phyloP scores from a whole-genome alignment of 2,113 vertebrate species.

The Catharus fuscescens region DNA sequence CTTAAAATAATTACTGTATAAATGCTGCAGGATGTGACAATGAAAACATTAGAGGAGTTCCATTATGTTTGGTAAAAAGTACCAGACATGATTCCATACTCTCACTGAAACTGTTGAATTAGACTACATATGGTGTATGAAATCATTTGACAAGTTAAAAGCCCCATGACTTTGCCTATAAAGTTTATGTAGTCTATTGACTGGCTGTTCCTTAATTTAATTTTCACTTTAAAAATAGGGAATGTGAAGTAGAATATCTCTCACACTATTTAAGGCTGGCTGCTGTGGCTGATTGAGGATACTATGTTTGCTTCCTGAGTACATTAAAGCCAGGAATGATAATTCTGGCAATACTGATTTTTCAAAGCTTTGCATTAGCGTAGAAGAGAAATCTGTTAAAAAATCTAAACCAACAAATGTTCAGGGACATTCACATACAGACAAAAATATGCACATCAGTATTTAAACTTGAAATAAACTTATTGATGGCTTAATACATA shows the following conservation, averaged over 20 bases:
- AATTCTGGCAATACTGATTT: constrained; percentile 15
- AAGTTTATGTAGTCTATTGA: neutral
- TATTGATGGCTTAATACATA: neutral
- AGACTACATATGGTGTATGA: neutral
- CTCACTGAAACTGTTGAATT: neutral
- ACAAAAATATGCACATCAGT: neutral
- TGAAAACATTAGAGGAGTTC: neutral
- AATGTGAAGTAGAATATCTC: neutral
- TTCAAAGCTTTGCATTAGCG: constrained; percentile 13
- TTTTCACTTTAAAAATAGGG: constrained; percentile 16
- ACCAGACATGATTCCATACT: neutral
- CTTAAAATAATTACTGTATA: neutral
- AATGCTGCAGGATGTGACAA: neutral
- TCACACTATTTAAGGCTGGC: neutral
- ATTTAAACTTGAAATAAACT: constrained; percentile 3
- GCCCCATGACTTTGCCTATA: neutral
- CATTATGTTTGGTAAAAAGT: neutral
- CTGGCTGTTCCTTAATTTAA: neutral
- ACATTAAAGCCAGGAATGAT: constrained; percentile 12
- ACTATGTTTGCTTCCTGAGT: neutral
- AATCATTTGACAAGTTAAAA: neutral
- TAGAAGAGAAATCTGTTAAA: neutral
- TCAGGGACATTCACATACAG: neutral
- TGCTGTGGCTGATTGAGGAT: constrained; percentile 6
- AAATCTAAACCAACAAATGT: neutral